A percentile compares a stretch with the other conserved stretches of the same genome.
Evolutionary conservation across 92 coral and sea anemone genomes (phyloP).

Genomic region (Heteractis magnifica): DNA sequence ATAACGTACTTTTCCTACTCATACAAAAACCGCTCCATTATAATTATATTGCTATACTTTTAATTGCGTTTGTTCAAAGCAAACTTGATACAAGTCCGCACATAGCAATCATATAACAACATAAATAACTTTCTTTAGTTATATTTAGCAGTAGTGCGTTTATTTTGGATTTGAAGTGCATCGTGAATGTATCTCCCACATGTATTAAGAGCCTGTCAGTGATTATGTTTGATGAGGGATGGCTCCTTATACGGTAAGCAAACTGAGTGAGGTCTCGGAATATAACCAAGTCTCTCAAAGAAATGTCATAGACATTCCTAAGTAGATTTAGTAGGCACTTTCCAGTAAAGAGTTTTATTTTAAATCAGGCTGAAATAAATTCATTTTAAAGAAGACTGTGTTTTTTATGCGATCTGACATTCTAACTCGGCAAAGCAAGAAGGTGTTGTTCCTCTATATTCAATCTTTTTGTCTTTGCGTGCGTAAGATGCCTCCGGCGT

Average conservation of each 20-base stretch:
- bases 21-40: too few species aligned
- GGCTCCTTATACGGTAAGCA: background rate
- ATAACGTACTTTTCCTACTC: too few species aligned
- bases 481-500: background rate
- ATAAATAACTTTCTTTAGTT: too few species aligned
- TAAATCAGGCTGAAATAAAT: too few species aligned
- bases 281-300: background rate
- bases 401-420: background rate
- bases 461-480: background rate
- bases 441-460: background rate
- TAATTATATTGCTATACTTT: too few species aligned
- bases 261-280: background rate
- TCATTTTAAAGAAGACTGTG: background rate
- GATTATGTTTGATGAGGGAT: background rate
- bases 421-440: too few species aligned
- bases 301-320: background rate
- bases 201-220: background rate
- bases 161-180: too few species aligned
- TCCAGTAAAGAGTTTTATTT: too few species aligned
- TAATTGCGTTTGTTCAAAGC: too few species aligned
- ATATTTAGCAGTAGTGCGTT: background rate
- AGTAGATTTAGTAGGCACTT: background rate
- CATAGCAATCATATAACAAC: background rate
- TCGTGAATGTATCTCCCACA: background rate
- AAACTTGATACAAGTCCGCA: too few species aligned